Evolutionary conservation across 2,797 vertebrate species (phyloP).

Genomic region (Oreochromis grahami): DNA sequence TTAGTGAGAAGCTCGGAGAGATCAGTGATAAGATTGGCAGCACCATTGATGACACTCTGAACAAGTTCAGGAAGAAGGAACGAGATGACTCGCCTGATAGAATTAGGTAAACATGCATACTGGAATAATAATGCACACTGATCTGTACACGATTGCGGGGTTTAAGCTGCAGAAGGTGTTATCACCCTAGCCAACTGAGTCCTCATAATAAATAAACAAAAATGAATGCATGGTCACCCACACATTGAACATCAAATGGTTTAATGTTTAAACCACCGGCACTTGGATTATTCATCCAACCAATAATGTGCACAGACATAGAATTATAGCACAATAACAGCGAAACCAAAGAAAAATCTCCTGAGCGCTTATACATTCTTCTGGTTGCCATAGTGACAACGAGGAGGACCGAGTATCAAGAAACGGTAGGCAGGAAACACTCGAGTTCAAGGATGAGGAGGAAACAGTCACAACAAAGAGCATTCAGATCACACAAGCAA

Average conservation of each 20-base stretch:
- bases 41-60: conserved; percentile 97
- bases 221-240: not conserved
- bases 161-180: not conserved
- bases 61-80: conserved; percentile 98
- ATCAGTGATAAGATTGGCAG: conserved; percentile 98
- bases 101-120: conserved; percentile 79
- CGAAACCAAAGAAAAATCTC: not conserved
- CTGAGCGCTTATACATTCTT: not conserved
- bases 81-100: conserved; percentile 94
- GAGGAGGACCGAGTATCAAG: conserved; percentile 84
- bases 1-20: conserved; percentile 96
- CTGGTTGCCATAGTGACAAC: conserved; percentile 82
- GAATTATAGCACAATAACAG: not conserved
- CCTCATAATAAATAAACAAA: not conserved
- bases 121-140: not conserved
- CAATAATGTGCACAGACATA: not conserved
- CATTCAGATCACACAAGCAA: conserved; percentile 89
- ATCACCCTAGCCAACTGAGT: not conserved
- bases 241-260: not conserved
- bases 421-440: conserved; percentile 81
- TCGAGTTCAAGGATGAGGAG: conserved; percentile 96
- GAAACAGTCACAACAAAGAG: conserved; percentile 92
- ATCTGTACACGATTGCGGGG: not conserved
- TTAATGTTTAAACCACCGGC: not conserved
- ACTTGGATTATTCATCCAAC: not conserved